phyloP scores from a whole-genome alignment of 2,888 invertebrate genomes.

The Meliscaeva auricollis region DNA sequence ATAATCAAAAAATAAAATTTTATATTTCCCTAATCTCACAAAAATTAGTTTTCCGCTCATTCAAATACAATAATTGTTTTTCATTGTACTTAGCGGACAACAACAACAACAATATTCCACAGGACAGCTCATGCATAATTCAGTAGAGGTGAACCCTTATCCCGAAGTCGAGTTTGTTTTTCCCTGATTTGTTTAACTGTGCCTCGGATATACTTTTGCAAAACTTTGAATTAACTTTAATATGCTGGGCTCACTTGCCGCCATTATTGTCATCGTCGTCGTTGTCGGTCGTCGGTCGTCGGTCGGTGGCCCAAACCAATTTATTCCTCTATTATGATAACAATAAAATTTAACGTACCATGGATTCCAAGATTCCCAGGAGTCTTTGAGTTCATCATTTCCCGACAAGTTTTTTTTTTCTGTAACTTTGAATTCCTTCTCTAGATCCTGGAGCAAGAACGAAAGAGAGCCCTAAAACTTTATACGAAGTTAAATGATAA shows the following conservation, averaged over 20 bases:
- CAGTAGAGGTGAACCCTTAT: constrained; percentile 1
- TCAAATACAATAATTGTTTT: not conserved
- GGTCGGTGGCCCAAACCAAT: not conserved
- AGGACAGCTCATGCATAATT: constrained; percentile 26
- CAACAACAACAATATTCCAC: not conserved
- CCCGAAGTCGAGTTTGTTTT: not conserved
- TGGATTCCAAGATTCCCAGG: constrained; percentile 34
- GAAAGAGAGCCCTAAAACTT: constrained; percentile 7
- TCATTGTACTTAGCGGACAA: not conserved
- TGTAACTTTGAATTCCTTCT: constrained; percentile 2
- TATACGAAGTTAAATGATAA: constrained; percentile 61
- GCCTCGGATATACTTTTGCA: constrained; percentile 27
- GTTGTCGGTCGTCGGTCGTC: no score
- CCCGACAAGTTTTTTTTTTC: constrained; percentile 5
- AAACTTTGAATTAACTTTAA: constrained; percentile 53
- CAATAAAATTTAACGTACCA: constrained; percentile 56
- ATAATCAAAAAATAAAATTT: not conserved
- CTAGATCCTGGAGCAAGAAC: not conserved
- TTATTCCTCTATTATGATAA: constrained; percentile 58
- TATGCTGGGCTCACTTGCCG: constrained; percentile 20
- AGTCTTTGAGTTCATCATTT: constrained; percentile 43
- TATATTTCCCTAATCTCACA: not conserved
- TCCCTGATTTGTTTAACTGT: constrained; percentile 15
- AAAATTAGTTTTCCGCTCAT: constrained; percentile 12
- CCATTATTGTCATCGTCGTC: not conserved